These are phyloP conservation scores for Channallabes apus DNA, from an alignment of 2,797 vertebrate species.

Conservation along the genomic window DNA sequence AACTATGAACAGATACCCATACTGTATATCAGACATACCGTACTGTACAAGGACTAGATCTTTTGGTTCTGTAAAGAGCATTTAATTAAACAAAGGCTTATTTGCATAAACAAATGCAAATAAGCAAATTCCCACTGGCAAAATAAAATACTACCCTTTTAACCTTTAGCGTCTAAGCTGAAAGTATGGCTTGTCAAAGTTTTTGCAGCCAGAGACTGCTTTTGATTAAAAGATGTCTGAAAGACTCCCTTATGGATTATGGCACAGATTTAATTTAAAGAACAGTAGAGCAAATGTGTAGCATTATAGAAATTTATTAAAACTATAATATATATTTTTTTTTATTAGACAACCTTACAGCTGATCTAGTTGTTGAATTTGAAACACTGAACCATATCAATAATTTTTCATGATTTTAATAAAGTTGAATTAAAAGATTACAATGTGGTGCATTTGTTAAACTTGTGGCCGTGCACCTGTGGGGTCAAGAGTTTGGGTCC, in stretches of 20 bases:
- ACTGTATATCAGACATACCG: not conserved
- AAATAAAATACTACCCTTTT: not conserved
- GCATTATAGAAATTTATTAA: not conserved
- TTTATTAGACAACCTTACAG: not conserved
- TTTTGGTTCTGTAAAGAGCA: not conserved
- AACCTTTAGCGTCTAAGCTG: not conserved
- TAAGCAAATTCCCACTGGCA: not conserved
- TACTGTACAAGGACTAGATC: not conserved
- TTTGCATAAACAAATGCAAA: not conserved
- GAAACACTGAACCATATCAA: not conserved
- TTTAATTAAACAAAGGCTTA: not conserved
- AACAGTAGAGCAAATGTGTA: not conserved
- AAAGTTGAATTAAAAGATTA: not conserved
- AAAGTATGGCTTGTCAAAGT: not conserved
- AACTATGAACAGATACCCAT: no score
- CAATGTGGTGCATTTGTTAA: no score
- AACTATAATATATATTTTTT: not conserved
- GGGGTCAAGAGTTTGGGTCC: no score
- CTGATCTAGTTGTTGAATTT: not conserved
- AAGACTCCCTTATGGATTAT: not conserved
- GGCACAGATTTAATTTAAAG: not conserved
- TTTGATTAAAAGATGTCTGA: not conserved
- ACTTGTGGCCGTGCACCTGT: no score
- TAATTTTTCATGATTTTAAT: not conserved
- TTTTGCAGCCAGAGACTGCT: not conserved